Evolutionary conservation across 2,113 vertebrate species (phyloP), one percentile per base, ranked within the genome.

Genomic region (Spea multiplicata): DNA sequence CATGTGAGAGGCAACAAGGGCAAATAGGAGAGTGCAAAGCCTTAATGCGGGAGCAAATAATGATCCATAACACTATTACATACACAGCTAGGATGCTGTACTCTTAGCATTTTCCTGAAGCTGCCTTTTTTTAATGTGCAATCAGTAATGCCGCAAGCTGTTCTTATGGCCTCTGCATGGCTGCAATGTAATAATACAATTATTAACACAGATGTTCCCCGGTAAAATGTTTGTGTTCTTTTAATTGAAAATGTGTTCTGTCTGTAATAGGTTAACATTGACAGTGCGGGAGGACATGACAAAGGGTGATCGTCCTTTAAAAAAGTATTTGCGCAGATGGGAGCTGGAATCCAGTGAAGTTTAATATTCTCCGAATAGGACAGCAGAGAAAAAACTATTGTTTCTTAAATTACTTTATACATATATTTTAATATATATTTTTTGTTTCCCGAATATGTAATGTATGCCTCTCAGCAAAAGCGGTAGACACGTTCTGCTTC

Each of bases 31-130:
- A 87, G 49, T 84, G 44, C 75, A 73, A 77, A 71, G 73, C 84
- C 84, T 30, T 90, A 84, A 90, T 88, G 87, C 86, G 80, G 78
- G 82, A 84, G 75, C 7, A 48, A 68, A 83, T 70, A 74, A 83
- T 81, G 81, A 85, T 64, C 83, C 70, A 44, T 64, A 79, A 81
- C 71, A 80, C 75, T 75, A 53, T 71, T 71, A 71, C 48, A 71
- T 52, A 49, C 49, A 84, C 49, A 75, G 44, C 81, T 86, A 83
- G 85, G 76, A 49, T 44, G 49, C 50, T 52, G 49, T 71, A 59
- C 67, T 13, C 6, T 83, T 87, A 86, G 71, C 82, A 16, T 86
- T 86, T 89, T 81, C 45, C 72, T 81, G 0, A 44, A 85, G 77
- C 74, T 86, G 84, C 69, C 69, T 71, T 71, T 30, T 30, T 64